Evolutionary conservation across 2,888 invertebrate species (phyloP).

Genomic region (Trichogramma evanescens): DNA sequence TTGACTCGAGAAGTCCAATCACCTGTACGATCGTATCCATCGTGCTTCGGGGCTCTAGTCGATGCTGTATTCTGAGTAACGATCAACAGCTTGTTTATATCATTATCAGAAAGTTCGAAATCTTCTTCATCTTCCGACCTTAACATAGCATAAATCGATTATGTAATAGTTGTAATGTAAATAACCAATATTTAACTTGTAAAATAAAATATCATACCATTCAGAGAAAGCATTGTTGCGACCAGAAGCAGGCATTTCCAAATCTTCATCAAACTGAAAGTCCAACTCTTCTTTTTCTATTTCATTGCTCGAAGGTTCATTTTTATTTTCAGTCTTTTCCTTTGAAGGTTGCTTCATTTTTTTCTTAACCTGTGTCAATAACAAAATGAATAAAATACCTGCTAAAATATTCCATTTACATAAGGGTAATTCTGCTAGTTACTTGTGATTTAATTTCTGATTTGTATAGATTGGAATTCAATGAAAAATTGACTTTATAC

Average conservation of each 20-base stretch:
- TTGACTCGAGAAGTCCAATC: constrained; percentile 85
- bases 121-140: constrained; percentile 77
- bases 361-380: constrained; percentile 44
- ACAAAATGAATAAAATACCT: neutral
- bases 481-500: too few relatives aligned
- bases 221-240: constrained; percentile 76
- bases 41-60: constrained; percentile 68
- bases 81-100: constrained; percentile 88
- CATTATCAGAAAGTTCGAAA: constrained; percentile 84
- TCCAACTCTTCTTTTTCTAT: constrained; percentile 75
- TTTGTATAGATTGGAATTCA: too few relatives aligned
- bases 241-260: constrained; percentile 67
- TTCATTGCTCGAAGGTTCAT: constrained; percentile 30
- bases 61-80: constrained; percentile 69
- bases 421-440: neutral
- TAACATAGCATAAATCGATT: constrained; percentile 35
- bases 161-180: constrained; percentile 27
- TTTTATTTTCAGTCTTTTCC: constrained; percentile 35
- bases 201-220: constrained; percentile 52
- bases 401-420: neutral
- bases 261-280: constrained; percentile 95
- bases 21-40: constrained; percentile 84
- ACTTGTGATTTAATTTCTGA: neutral
- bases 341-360: constrained; percentile 43
- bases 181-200: neutral